These are phyloP conservation scores for Drosophila bipectinata DNA, from an alignment of 1,140 invertebrate genomes.

Conservation along the genomic window DNA sequence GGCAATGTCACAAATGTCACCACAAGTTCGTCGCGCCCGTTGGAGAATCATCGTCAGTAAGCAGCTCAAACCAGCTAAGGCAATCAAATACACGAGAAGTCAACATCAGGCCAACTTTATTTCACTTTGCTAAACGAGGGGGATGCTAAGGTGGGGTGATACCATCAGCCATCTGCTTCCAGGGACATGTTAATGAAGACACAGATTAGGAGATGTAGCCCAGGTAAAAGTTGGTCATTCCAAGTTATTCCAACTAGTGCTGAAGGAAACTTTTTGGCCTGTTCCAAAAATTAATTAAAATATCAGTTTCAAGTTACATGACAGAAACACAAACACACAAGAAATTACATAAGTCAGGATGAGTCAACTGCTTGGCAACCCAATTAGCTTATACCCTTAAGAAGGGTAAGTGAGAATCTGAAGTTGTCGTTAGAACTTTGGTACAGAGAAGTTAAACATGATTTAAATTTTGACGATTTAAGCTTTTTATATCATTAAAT, in stretches of 20 bases:
- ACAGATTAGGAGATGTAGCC: conserved; percentile 26
- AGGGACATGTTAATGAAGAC: conserved; percentile 58
- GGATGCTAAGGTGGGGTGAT: neutral
- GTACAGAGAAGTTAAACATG: neutral
- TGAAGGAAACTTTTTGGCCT: conserved; percentile 49
- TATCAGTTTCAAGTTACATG: conserved; percentile 67
- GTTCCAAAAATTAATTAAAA: conserved; percentile 73
- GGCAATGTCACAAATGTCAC: conserved; percentile 13
- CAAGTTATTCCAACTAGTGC: conserved; percentile 50
- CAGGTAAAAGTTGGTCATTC: conserved; percentile 68
- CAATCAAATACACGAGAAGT: conserved; percentile 29
- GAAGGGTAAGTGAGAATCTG: conserved; percentile 3
- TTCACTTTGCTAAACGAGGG: neutral
- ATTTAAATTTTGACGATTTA: too few relatives aligned
- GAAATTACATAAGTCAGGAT: conserved; percentile 38
- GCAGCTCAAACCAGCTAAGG: conserved; percentile 2
- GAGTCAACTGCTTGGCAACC: conserved; percentile 33
- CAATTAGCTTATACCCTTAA: conserved; percentile 22
- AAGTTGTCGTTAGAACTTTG: neutral
- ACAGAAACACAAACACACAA: conserved; percentile 33
- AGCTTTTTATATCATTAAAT: too few relatives aligned
- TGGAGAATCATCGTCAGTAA: conserved; percentile 10
- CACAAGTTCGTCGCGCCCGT: conserved; percentile 25
- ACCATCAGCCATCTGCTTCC: conserved; percentile 17
- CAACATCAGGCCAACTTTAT: conserved; percentile 10